These are phyloP conservation scores for Drosophila pectinifera DNA, from an alignment of 1,140 invertebrate species.

Conservation along the genomic window DNA sequence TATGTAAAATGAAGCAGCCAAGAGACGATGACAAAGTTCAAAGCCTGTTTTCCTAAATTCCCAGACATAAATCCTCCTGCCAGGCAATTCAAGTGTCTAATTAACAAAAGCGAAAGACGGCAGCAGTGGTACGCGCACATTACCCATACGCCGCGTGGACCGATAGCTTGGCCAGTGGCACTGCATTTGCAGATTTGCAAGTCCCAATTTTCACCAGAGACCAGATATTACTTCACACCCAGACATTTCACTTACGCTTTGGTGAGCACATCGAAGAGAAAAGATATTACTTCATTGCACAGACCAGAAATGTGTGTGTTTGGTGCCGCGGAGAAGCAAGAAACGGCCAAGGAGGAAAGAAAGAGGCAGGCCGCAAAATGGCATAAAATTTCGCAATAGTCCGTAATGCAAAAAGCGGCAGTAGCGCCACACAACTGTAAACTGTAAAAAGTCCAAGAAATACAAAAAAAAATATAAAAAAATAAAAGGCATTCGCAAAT, in stretches of 20 bases:
- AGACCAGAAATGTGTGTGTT: conserved; percentile 75
- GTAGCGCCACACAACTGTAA: conserved; percentile 45
- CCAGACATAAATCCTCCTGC: conserved; percentile 52
- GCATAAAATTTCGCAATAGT: conserved; percentile 56
- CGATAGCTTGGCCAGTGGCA: not conserved
- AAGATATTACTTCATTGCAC: conserved; percentile 83
- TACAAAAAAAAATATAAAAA: conserved; percentile 32
- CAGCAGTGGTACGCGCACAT: conserved; percentile 4
- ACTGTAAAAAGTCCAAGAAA: conserved; percentile 39
- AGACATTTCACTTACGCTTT: conserved; percentile 73
- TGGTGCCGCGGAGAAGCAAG: conserved; percentile 9
- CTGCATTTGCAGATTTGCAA: conserved; percentile 67
- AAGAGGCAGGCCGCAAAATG: conserved; percentile 44
- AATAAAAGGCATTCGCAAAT: conserved; percentile 71
- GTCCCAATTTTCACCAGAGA: conserved; percentile 64
- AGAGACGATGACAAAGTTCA: conserved; percentile 1
- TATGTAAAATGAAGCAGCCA: not conserved
- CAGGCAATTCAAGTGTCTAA: conserved; percentile 39
- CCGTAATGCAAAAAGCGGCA: conserved; percentile 48
- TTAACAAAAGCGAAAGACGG: conserved; percentile 39
- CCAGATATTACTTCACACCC: conserved; percentile 66
- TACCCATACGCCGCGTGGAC: conserved; percentile 60
- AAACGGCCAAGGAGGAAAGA: not conserved
- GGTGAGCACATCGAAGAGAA: conserved; percentile 61
- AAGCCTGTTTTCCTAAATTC: conserved; percentile 32